phyloP scores from a whole-genome alignment of 1,140 invertebrate species.

The Anastrepha obliqua region DNA sequence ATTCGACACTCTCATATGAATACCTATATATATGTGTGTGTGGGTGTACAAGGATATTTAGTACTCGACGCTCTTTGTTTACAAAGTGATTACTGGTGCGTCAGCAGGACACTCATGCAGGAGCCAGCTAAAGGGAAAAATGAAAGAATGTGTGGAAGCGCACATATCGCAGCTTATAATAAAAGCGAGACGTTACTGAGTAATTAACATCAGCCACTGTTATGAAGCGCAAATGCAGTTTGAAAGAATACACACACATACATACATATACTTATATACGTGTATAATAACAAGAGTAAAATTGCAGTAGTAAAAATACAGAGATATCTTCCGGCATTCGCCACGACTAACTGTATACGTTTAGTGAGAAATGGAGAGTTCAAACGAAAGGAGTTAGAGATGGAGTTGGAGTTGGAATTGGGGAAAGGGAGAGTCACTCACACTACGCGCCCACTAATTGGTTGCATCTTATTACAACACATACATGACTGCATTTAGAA shows the following conservation, averaged over 20 bases:
- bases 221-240: conserved; percentile 21
- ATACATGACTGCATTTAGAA: conserved; percentile 9
- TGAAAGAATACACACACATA: not conserved
- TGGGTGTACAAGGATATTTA: not conserved
- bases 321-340: conserved; percentile 17
- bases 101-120: conserved; percentile 37
- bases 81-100: conserved; percentile 18
- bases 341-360: not conserved
- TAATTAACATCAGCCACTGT: conserved; percentile 69
- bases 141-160: not conserved
- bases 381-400: not conserved
- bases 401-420: not conserved
- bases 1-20: not conserved
- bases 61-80: conserved; percentile 9
- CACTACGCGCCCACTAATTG: conserved; percentile 15
- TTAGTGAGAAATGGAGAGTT: not conserved
- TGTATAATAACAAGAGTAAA: conserved; percentile 4
- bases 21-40: not conserved
- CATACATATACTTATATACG: not conserved
- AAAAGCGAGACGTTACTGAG: conserved; percentile 66
- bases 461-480: conserved; percentile 39
- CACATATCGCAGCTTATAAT: conserved; percentile 52
- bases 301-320: conserved; percentile 29
- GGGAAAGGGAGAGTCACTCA: not conserved
- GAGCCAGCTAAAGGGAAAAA: conserved; percentile 36